Percentiles rank a stretch among this genome's conserved stretches.
These are phyloP conservation scores for Spondyliosoma cantharus DNA, from an alignment of 2,797 vertebrate species.

Conservation along the genomic window DNA sequence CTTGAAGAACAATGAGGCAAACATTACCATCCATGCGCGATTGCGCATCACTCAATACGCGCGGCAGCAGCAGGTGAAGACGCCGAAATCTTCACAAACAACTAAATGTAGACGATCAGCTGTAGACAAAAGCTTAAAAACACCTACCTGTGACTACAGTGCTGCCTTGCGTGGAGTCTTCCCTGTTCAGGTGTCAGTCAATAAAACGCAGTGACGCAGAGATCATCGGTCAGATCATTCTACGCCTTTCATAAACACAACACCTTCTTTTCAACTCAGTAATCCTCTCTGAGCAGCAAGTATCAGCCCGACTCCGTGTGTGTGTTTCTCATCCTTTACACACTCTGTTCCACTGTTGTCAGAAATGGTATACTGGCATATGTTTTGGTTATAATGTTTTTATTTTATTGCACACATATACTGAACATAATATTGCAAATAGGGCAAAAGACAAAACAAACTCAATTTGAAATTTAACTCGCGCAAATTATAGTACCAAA, in stretches of 20 bases:
- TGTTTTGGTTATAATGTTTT: neutral
- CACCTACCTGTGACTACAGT: constrained; percentile 8
- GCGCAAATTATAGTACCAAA: too few species aligned
- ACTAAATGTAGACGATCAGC: accelerated
- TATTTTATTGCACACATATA: neutral
- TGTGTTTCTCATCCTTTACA: neutral
- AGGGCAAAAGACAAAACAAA: neutral
- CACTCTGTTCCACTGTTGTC: neutral
- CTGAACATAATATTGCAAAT: neutral
- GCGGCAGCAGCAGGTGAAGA: neutral
- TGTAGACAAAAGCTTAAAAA: neutral
- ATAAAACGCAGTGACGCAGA: constrained; percentile 40
- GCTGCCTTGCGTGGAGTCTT: constrained; percentile 3
- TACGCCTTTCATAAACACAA: constrained; percentile 2
- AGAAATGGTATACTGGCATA: neutral
- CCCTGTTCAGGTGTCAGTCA: constrained; percentile 38
- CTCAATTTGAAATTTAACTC: neutral
- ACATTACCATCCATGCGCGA: neutral
- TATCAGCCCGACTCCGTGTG: neutral
- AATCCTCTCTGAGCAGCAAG: too few species aligned
- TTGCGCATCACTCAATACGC: neutral
- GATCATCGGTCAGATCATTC: neutral
- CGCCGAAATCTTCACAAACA: too few species aligned
- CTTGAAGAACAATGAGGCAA: neutral
- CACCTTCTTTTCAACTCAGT: neutral